A percentile compares a stretch with the other conserved stretches of the same genome.
Evolutionary conservation across 1,140 invertebrate species (phyloP).

Genomic region (Luehdorfia chinensis): DNA sequence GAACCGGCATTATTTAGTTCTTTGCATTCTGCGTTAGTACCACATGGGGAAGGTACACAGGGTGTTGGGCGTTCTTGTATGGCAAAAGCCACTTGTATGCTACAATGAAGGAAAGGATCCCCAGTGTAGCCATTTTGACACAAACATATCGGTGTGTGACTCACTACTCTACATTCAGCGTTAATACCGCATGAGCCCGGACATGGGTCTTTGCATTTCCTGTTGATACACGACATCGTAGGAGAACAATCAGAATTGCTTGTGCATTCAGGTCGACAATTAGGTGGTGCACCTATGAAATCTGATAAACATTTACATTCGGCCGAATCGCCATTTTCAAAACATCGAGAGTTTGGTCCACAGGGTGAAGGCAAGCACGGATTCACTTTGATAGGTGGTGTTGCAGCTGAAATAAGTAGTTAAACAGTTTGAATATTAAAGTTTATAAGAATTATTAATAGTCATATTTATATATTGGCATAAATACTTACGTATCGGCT

Average conservation of each 20-base stretch:
- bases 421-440: conserved; percentile 14
- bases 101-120: conserved; percentile 82
- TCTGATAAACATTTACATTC: conserved; percentile 81
- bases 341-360: conserved; percentile 82
- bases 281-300: conserved; percentile 79
- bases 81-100: conserved; percentile 58
- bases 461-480: no score
- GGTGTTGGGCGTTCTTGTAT: conserved; percentile 77
- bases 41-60: conserved; percentile 85
- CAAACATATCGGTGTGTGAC: conserved; percentile 80
- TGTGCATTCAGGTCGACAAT: conserved; percentile 83
- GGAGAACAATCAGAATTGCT: conserved; percentile 82
- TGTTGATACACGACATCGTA: conserved; percentile 81
- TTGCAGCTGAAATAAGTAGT: conserved; percentile 39
- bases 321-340: conserved; percentile 76
- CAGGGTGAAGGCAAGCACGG: conserved; percentile 82
- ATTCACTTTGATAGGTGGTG: conserved; percentile 62
- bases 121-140: conserved; percentile 81
- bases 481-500: conserved; percentile 77
- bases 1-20: conserved; percentile 80
- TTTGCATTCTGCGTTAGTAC: conserved; percentile 83
- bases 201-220: conserved; percentile 84
- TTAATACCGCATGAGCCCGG: conserved; percentile 82
- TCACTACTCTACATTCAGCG: conserved; percentile 79
- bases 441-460: no score